phyloP scores from a whole-genome alignment of 2,888 invertebrate genomes.

The Catocala nupta region DNA sequence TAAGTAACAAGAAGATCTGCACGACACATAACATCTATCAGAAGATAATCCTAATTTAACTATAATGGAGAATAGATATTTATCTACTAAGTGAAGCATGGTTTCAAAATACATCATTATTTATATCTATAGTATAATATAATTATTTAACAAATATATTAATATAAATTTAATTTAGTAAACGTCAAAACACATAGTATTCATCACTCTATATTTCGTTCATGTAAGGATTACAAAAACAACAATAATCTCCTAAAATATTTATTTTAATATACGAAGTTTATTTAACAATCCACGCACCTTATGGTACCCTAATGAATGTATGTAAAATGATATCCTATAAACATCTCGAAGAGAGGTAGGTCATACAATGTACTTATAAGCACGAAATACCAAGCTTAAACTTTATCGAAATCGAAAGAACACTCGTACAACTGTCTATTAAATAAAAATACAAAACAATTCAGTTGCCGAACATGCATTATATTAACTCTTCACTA shows the following conservation, averaged over 20 bases:
- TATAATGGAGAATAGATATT: not conserved
- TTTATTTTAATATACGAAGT: conserved; percentile 75
- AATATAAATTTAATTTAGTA: conserved; percentile 4
- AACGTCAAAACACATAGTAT: conserved; percentile 1
- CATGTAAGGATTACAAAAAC: conserved; percentile 41
- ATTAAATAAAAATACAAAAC: conserved; percentile 52
- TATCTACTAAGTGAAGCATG: conserved; percentile 1
- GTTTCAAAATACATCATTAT: conserved; percentile 6
- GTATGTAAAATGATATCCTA: conserved; percentile 61
- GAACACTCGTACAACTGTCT: conserved; percentile 50
- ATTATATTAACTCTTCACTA: conserved; percentile 38
- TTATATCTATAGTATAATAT: conserved; percentile 3
- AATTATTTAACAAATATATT: conserved; percentile 5
- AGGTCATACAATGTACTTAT: conserved; percentile 63
- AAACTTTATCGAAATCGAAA: conserved; percentile 51
- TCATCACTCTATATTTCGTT: not conserved
- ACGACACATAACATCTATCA: not conserved
- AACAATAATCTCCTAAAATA: conserved; percentile 67
- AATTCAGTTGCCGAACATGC: conserved; percentile 51
- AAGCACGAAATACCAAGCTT: conserved; percentile 65
- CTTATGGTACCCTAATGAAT: conserved; percentile 69
- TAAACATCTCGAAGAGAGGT: conserved; percentile 63
- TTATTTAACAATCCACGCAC: conserved; percentile 76
- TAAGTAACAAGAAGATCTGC: not conserved
- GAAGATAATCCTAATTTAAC: not conserved